phyloP scores from a whole-genome alignment of 2,888 invertebrate species.

The Cancer borealis region DNA sequence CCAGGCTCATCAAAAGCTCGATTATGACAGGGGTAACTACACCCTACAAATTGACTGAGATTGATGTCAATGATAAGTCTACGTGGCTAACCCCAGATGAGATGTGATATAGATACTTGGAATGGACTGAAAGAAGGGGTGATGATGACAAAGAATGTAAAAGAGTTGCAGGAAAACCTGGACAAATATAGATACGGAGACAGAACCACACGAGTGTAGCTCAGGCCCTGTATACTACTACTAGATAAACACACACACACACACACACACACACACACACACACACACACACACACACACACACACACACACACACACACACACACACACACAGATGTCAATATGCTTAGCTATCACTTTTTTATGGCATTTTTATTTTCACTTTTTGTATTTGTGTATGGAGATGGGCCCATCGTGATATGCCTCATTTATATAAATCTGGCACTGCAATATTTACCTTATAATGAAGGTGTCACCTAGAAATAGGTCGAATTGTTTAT shows the following conservation, averaged over 20 bases:
- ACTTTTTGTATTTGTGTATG: background rate
- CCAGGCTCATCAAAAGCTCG: background rate
- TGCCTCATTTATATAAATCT: background rate
- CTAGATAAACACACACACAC: no score
- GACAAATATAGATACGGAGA: no score
- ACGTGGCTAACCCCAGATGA: slow-evolving; percentile 16
- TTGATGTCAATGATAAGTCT: slow-evolving; percentile 27
- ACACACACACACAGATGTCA: background rate
- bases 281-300: slow-evolving; percentile 3
- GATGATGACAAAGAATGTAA: background rate
- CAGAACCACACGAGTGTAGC: background rate
- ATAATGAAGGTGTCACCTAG: background rate
- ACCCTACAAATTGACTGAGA: background rate
- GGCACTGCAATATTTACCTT: background rate
- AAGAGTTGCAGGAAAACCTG: background rate
- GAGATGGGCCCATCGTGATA: background rate
- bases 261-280: background rate
- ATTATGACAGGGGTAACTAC: background rate
- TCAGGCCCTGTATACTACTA: no score
- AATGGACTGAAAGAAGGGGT: no score
- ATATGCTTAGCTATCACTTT: background rate
- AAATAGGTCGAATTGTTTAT: background rate
- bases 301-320: slow-evolving; percentile 7
- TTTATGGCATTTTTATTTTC: background rate
- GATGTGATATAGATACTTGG: background rate